A percentile compares a stretch with the other conserved stretches of the same genome.
These are phyloP conservation scores for Callospermophilus lateralis DNA, from an alignment of 2,113 vertebrate genomes.

Conservation along the genomic window DNA sequence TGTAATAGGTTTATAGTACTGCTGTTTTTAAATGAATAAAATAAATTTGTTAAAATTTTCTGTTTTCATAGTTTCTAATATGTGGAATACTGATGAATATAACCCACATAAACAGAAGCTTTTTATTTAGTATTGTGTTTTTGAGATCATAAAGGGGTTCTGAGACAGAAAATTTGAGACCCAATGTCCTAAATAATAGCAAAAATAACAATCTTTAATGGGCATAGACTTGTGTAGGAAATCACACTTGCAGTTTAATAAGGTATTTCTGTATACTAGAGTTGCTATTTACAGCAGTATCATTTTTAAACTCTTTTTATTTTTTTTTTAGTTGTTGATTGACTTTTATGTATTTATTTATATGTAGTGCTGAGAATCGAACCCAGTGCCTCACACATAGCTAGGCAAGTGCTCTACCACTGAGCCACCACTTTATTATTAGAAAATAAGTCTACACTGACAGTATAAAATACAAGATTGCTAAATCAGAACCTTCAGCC, in stretches of 20 bases:
- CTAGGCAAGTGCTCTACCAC: no score
- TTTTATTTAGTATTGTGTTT: neutral
- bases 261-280: conserved; percentile 6
- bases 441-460: neutral
- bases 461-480: conserved; percentile 5
- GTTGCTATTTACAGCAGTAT: conserved; percentile 39
- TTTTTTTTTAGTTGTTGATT: neutral
- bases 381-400: no score
- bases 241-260: conserved; percentile 45
- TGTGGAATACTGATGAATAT: neutral
- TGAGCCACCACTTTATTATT: neutral
- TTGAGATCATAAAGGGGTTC: conserved; percentile 14
- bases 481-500: conserved; percentile 50
- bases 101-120: conserved; percentile 53
- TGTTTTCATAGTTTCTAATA: conserved; percentile 14
- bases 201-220: conserved; percentile 49
- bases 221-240: neutral
- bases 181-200: neutral
- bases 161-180: conserved; percentile 64
- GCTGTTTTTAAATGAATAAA: conserved; percentile 56
- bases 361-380: no score
- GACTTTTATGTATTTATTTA: no score
- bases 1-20: neutral
- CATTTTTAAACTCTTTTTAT: neutral
- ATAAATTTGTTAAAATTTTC: neutral